Percentiles rank a stretch among this genome's conserved stretches.
Evolutionary conservation across 1,140 invertebrate species (phyloP).

Genomic region (Drosophila sucinea): DNA sequence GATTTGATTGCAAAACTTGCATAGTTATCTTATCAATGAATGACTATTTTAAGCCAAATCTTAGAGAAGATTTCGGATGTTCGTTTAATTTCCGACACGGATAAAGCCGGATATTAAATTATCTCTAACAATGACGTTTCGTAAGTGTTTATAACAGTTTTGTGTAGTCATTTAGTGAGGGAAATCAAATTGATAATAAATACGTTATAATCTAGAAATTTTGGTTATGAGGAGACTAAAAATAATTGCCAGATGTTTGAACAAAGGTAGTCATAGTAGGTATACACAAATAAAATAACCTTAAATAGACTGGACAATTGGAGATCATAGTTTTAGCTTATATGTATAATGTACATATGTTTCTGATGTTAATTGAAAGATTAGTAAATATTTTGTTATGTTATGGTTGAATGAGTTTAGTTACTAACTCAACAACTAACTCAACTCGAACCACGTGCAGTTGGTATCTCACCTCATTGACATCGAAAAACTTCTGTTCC

Average conservation of each 20-base stretch:
- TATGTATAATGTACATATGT: too few relatives aligned
- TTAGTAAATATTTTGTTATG: too few relatives aligned
- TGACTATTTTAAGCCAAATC: too few relatives aligned
- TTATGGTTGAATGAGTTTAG: too few relatives aligned
- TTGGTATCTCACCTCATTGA: constrained; percentile 84
- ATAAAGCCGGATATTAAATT: neutral
- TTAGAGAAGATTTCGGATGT: neutral
- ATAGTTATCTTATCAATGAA: neutral
- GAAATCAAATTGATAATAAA: neutral
- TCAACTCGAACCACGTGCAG: neutral
- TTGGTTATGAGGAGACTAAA: neutral
- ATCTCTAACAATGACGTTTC: neutral
- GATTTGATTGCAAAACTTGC: neutral
- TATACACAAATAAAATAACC: too few relatives aligned
- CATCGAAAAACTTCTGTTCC: constrained; percentile 86
- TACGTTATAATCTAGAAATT: neutral
- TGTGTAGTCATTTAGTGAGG: neutral
- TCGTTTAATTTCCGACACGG: neutral
- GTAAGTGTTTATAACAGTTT: neutral
- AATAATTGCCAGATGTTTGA: too few relatives aligned
- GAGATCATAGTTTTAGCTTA: too few relatives aligned
- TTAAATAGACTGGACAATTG: too few relatives aligned
- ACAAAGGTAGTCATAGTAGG: too few relatives aligned
- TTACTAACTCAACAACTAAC: too few relatives aligned
- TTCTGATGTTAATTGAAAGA: too few relatives aligned